Evolutionary conservation across 2,113 vertebrate genomes (phyloP).

Genomic region (Ammospiza caudacuta): DNA sequence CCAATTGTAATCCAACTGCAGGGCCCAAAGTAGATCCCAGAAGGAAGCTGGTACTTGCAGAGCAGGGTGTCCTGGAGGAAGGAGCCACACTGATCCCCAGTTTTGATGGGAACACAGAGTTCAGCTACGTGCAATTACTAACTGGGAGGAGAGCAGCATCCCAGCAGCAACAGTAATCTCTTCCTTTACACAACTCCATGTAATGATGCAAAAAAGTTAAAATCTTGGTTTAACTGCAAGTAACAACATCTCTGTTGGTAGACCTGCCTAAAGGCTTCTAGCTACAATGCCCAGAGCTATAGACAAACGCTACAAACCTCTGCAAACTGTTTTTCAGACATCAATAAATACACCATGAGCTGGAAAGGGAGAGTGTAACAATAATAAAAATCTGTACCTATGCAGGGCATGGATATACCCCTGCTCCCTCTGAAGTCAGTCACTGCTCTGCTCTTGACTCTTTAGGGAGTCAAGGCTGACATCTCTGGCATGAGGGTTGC

Average conservation of each 20-base stretch:
- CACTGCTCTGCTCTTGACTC: not conserved
- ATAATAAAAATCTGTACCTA: not conserved
- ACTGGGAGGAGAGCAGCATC: not conserved
- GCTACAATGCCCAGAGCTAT: not conserved
- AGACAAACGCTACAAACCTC: not conserved
- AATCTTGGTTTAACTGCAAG: not conserved
- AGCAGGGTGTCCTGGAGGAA: not conserved
- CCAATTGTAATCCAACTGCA: accelerated
- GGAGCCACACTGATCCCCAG: not conserved
- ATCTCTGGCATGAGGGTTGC: not conserved
- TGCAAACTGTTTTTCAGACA: not conserved
- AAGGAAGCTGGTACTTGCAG: not conserved
- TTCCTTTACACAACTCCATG: not conserved
- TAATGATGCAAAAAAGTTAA: not conserved
- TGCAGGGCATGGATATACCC: not conserved
- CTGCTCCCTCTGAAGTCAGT: not conserved
- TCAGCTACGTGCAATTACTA: not conserved
- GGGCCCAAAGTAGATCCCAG: not conserved
- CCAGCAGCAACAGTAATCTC: not conserved
- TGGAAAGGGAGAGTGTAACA: not conserved
- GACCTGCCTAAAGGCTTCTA: not conserved
- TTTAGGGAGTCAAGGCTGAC: not conserved
- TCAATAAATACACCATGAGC: not conserved
- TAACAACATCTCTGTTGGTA: not conserved
- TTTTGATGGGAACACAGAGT: not conserved